These are phyloP conservation scores for Nicator chloris DNA, from an alignment of 2,113 vertebrate genomes.

Conservation along the genomic window DNA sequence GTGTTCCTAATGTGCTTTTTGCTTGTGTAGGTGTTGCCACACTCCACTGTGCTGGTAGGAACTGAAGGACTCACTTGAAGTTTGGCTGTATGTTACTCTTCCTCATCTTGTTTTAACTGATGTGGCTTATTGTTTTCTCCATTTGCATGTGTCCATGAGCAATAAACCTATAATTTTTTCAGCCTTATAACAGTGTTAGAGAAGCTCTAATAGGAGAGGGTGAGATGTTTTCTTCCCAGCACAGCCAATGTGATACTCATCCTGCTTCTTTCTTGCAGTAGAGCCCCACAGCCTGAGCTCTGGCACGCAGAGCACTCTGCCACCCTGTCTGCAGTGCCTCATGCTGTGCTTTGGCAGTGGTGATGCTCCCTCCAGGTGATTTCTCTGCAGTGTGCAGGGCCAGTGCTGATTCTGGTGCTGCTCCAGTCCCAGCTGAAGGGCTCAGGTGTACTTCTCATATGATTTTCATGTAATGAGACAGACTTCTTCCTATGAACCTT, in stretches of 20 bases:
- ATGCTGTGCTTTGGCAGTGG: neutral
- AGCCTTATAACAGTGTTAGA: neutral
- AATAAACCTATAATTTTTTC: neutral
- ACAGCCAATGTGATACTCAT: neutral
- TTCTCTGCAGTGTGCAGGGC: neutral
- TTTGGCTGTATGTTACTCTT: neutral
- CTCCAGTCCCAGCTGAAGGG: neutral
- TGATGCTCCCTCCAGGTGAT: neutral
- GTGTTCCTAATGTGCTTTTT: neutral
- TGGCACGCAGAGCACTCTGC: neutral
- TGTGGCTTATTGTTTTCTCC: neutral
- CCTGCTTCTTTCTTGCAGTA: neutral
- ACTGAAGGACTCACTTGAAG: neutral
- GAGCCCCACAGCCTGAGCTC: neutral
- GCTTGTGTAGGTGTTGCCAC: neutral
- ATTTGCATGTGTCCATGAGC: neutral
- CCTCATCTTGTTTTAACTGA: neutral
- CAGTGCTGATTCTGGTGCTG: neutral
- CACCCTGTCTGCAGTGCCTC: neutral
- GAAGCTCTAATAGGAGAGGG: neutral
- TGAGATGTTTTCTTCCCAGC: neutral
- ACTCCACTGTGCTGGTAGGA: neutral
- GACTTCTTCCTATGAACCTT: neutral
- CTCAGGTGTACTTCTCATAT: neutral
- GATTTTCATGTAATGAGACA: neutral